These are phyloP conservation scores for Sebastes variabilis DNA, from an alignment of 2,797 vertebrate genomes.

Conservation along the genomic window DNA sequence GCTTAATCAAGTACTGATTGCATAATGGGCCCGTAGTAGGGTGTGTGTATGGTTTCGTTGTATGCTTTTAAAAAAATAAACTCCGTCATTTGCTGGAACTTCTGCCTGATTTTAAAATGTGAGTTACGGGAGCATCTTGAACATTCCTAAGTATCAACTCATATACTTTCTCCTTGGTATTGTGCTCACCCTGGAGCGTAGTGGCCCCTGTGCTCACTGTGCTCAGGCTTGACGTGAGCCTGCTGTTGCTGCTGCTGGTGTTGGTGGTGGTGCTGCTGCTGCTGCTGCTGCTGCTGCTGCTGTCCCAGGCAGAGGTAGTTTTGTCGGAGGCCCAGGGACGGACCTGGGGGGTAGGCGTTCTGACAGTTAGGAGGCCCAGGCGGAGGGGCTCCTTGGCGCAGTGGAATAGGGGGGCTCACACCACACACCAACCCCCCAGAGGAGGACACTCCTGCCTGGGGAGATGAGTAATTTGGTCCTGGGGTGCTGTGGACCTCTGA, in stretches of 20 bases:
- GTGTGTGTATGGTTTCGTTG: constrained; percentile 31
- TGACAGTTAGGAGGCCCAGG: constrained; percentile 77
- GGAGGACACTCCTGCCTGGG: constrained; percentile 88
- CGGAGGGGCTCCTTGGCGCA: constrained; percentile 78
- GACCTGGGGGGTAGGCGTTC: constrained; percentile 81
- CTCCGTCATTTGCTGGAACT: not conserved
- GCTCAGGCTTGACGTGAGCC: constrained; percentile 93
- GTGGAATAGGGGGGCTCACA: constrained; percentile 83
- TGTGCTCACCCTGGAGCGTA: constrained; percentile 89
- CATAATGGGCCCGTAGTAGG: constrained; percentile 36
- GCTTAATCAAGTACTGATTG: constrained; percentile 53
- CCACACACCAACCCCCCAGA: constrained; percentile 84
- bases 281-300: constrained; percentile 76
- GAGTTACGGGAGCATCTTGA: not conserved
- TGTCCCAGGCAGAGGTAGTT: constrained; percentile 87
- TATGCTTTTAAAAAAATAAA: not conserved
- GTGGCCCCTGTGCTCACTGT: constrained; percentile 92
- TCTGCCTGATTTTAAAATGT: not conserved
- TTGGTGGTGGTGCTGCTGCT: constrained; percentile 50
- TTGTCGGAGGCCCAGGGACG: constrained; percentile 88
- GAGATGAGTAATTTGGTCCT: constrained; percentile 85
- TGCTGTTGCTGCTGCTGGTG: constrained; percentile 75
- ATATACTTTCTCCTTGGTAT: not conserved
- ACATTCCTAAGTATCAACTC: constrained; percentile 13
- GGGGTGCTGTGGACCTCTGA: constrained; percentile 85